phyloP scores from a whole-genome alignment of 1,140 invertebrate species.

The Lepidurus packardi region DNA sequence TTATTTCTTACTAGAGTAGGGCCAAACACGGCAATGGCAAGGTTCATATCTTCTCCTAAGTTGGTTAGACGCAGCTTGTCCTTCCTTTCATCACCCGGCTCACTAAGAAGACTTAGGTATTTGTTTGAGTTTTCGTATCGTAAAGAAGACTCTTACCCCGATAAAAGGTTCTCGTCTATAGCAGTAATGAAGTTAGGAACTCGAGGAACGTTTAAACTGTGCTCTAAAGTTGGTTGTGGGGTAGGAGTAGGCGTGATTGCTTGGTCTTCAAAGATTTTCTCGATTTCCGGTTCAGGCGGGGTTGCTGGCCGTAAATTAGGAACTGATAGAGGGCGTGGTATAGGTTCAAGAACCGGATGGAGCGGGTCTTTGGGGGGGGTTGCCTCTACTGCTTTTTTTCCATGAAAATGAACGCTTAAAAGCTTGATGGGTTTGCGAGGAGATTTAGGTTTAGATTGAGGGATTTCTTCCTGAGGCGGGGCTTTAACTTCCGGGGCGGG shows the following conservation, averaged over 20 bases:
- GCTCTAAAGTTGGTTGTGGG: not conserved
- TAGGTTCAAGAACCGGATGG: not conserved
- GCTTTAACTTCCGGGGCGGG: not conserved
- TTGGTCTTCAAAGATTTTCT: not conserved
- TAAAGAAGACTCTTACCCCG: not conserved
- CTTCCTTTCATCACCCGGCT: not conserved
- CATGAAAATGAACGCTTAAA: not conserved
- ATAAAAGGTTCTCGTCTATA: not conserved
- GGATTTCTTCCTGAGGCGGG: not conserved
- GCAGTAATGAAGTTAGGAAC: not conserved
- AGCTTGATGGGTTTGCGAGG: not conserved
- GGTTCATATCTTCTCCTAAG: conserved; percentile 5
- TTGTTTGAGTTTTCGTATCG: not conserved
- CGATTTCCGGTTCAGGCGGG: not conserved
- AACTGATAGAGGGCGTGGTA: not conserved
- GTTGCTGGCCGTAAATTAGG: not conserved
- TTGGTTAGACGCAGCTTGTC: not conserved
- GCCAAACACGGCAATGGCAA: not conserved
- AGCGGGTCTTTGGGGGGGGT: not conserved
- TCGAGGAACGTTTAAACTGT: not conserved
- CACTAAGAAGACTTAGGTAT: not conserved
- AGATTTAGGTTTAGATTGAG: not conserved
- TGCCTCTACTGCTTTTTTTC: not conserved
- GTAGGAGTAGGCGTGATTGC: not conserved
- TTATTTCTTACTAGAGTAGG: not conserved